Percentiles rank a stretch among this genome's conserved stretches.
phyloP scores from a whole-genome alignment of 2,888 invertebrate species.

The Andrena dorsata region DNA sequence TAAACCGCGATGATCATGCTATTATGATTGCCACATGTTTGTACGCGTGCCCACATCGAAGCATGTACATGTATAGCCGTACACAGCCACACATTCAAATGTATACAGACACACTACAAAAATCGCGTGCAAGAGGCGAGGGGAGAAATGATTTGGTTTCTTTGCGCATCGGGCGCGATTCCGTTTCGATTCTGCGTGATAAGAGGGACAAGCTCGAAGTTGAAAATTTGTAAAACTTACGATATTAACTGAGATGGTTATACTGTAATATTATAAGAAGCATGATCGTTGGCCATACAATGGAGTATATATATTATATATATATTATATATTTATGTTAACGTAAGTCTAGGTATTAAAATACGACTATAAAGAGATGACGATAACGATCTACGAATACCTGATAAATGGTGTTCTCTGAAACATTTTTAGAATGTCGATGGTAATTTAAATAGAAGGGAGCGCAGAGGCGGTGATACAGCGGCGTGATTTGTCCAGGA shows the following conservation, averaged over 20 bases:
- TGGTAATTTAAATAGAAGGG: slow-evolving; percentile 19
- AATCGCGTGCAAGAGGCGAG: slow-evolving; percentile 3
- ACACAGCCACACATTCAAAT: not conserved
- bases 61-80: not conserved
- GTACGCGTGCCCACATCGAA: slow-evolving; percentile 15
- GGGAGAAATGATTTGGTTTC: not conserved
- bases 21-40: slow-evolving; percentile 32
- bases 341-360: slow-evolving; percentile 78
- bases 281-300: slow-evolving; percentile 85
- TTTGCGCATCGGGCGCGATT: not conserved
- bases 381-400: slow-evolving; percentile 65
- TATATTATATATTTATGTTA: slow-evolving; percentile 82
- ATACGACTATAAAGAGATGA: slow-evolving; percentile 56
- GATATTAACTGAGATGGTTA: slow-evolving; percentile 68
- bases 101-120: not conserved
- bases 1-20: slow-evolving; percentile 75
- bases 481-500: slow-evolving; percentile 10
- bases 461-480: slow-evolving; percentile 8
- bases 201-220: slow-evolving; percentile 17
- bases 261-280: slow-evolving; percentile 80
- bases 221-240: slow-evolving; percentile 71
- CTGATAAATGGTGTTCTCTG: slow-evolving; percentile 78
- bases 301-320: slow-evolving; percentile 80
- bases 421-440: slow-evolving; percentile 73
- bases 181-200: slow-evolving; percentile 3